Percentiles rank a stretch among this genome's conserved stretches.
phyloP scores from a whole-genome alignment of 2,888 invertebrate genomes.

The Eupsilia transversa region DNA sequence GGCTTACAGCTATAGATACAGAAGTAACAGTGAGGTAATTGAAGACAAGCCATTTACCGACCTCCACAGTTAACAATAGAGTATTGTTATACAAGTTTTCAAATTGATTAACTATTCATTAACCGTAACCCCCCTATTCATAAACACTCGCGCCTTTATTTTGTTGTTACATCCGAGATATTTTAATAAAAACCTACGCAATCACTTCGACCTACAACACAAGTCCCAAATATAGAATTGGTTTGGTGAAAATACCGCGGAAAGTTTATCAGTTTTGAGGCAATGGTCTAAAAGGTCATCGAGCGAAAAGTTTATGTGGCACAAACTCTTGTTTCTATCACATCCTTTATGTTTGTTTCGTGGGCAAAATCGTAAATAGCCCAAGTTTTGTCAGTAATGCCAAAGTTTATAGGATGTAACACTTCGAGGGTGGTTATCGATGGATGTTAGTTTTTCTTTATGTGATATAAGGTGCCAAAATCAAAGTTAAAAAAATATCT shows the following conservation, averaged over 20 bases:
- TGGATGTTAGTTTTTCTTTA: slow-evolving; percentile 27
- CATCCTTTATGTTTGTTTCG: slow-evolving; percentile 17
- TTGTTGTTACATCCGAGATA: neutral
- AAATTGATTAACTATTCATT: no score
- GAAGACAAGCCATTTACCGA: no score
- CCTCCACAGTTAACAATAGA: no score
- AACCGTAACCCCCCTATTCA: no score
- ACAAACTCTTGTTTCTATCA: neutral
- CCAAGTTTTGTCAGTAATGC: slow-evolving; percentile 22
- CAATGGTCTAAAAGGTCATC: neutral
- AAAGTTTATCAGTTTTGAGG: slow-evolving; percentile 1
- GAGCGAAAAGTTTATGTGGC: neutral
- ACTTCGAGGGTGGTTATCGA: slow-evolving; percentile 4
- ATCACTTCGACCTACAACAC: no score
- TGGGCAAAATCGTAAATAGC: slow-evolving; percentile 18
- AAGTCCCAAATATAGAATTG: neutral
- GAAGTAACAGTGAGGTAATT: no score
- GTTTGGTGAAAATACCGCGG: neutral
- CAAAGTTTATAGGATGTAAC: slow-evolving; percentile 16
- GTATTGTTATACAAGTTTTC: no score
- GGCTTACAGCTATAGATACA: no score
- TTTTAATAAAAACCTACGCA: neutral
- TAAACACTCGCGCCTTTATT: no score
- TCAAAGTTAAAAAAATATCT: neutral
- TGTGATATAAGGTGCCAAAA: neutral